A percentile compares a stretch with the other conserved stretches of the same genome.
phyloP scores from a whole-genome alignment of 1,140 invertebrate species.

The Saccostrea cuccullata region DNA sequence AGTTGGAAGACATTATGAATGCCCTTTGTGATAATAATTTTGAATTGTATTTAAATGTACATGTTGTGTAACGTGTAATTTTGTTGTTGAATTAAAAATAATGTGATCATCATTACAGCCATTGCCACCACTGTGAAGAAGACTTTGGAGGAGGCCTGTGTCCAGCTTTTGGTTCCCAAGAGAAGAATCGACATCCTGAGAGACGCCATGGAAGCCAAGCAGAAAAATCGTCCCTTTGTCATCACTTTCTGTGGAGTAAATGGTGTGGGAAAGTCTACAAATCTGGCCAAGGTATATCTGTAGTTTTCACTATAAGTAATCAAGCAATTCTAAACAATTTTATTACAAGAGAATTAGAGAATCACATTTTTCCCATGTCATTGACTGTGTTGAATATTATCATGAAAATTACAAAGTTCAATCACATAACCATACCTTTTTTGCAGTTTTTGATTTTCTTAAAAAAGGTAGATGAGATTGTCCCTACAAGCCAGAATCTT shows the following conservation, averaged over 20 bases:
- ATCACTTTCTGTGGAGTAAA: constrained; percentile 99
- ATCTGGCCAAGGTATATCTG: constrained; percentile 91
- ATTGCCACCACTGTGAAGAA: constrained; percentile 89
- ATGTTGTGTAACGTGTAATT: not conserved
- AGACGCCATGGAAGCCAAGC: constrained; percentile 93
- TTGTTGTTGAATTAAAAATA: not conserved
- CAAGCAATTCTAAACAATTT: not conserved
- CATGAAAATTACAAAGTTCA: too few species aligned
- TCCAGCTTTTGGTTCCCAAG: constrained; percentile 95
- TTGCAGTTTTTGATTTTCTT: too few species aligned
- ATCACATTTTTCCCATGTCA: too few species aligned
- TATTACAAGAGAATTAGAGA: too few species aligned
- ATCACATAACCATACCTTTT: too few species aligned
- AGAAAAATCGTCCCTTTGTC: constrained; percentile 91
- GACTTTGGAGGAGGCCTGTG: constrained; percentile 82
- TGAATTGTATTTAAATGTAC: not conserved
- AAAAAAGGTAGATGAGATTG: too few species aligned
- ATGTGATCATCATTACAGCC: constrained; percentile 78
- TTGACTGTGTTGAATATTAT: too few species aligned
- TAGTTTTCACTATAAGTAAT: not conserved
- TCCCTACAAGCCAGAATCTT: not conserved
- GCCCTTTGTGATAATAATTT: not conserved
- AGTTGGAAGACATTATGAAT: too few species aligned
- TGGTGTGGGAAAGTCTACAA: constrained; percentile 99
- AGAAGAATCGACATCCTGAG: constrained; percentile 97